Evolutionary conservation across 2,888 invertebrate genomes (phyloP).

Genomic region (Beris chalybata): DNA sequence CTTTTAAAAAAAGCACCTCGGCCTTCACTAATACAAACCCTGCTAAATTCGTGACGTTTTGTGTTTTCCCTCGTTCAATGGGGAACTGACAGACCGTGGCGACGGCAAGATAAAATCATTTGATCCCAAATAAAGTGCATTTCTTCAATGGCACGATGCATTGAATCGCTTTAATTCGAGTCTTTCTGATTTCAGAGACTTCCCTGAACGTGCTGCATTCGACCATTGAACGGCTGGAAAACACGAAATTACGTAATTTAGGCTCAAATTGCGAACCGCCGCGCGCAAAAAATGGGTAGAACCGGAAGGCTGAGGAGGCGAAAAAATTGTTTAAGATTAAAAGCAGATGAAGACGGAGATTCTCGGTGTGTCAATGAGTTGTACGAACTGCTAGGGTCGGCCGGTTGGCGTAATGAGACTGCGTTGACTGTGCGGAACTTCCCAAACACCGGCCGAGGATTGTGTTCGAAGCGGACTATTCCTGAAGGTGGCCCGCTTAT

Average conservation of each 20-base stretch:
- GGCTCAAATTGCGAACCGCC: not conserved
- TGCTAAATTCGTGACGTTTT: not conserved
- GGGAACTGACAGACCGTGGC: not conserved
- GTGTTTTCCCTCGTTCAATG: conserved; percentile 9
- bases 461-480: conserved; percentile 64
- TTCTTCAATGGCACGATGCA: too few species aligned
- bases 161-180: not conserved
- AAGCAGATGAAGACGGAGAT: conserved; percentile 32
- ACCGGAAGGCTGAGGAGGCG: conserved; percentile 22
- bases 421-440: conserved; percentile 64
- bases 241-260: conserved; percentile 26
- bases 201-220: not conserved
- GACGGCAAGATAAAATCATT: too few species aligned
- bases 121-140: too few species aligned
- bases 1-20: not conserved
- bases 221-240: conserved; percentile 7
- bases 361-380: conserved; percentile 9
- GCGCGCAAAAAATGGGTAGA: conserved; percentile 31
- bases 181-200: conserved; percentile 24
- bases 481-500: conserved; percentile 63
- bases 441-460: conserved; percentile 71
- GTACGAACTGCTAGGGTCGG: conserved; percentile 43
- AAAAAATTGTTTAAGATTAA: not conserved
- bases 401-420: conserved; percentile 62
- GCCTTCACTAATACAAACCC: not conserved